Evolutionary conservation across 2,797 vertebrate species (phyloP), one percentile per base, ranked within the genome.

Genomic region (Helarctos malayanus): DNA sequence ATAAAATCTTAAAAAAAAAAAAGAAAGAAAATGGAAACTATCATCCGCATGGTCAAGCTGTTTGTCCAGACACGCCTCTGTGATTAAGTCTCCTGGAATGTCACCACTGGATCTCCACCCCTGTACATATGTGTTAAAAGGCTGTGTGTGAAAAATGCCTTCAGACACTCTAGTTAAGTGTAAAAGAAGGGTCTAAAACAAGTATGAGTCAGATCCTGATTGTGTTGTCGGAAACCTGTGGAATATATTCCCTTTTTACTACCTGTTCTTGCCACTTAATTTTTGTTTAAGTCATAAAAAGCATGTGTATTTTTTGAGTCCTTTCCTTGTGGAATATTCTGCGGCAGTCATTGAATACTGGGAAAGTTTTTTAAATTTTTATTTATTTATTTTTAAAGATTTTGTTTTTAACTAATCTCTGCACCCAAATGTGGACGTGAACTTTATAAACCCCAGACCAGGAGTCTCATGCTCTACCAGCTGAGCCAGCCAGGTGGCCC

Each of bases 1-100:
- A 41, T 41, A 41, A 41, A 41, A 41, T 41, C 41, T 41, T 41
- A 6, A 41, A 41, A 41, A 41, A 41, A 41, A 41, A 41, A 41
- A 41, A 5, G n/a, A 41, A 97, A 95, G 82, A 97, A 97, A 95
- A 86, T 89, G 18, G 76, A 94, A 85, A 0, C 91, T 19, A 1
- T 59, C 61, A 63, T 98, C 81, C 88, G 41, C 91, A 38, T 92
- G 73, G 68, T 91, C 21, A 86, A 92, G 54, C 63, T 73, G 13
- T 95, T 91, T 92, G 83, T 69, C 52, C 75, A 84, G 61, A 87
- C 75, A 14, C 27, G 10, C 16, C 16, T 76, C 25, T 80, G 16
- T 52, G 82, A 49, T 49, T 71, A 80, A 90, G 12, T 84, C 52
- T 83, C 38, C 75, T 89, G n/a, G 81, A 94, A 71, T 82, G 52